Conservation (phyloP, 2,113 vertebrate genomes). For the Globicephala melas region DNA sequence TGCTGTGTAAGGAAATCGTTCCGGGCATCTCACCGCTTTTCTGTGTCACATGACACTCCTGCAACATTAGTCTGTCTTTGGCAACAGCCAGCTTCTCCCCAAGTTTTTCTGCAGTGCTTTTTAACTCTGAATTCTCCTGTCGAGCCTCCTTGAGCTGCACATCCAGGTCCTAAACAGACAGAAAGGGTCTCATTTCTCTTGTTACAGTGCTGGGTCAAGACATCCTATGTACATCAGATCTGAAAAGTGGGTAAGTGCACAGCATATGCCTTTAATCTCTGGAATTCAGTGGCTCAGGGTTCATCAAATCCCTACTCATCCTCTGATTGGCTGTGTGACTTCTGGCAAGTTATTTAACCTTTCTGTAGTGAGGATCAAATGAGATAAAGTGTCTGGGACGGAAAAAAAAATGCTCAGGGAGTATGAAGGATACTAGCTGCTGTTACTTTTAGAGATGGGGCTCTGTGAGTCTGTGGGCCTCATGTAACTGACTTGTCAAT, state of each 20-base stretch:
- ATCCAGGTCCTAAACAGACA: conserved; percentile 87
- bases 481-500: not conserved
- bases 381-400: not conserved
- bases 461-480: not conserved
- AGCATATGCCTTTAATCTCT: not conserved
- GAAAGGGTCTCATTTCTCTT: not conserved
- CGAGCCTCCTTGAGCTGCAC: conserved; percentile 86
- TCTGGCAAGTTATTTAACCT: not conserved
- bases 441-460: not conserved
- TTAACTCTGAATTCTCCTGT: conserved; percentile 84
- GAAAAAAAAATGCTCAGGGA: not conserved
- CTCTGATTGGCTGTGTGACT: not conserved
- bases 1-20: not conserved
- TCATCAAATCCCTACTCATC: not conserved
- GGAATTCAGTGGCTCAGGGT: not conserved
- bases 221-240: not conserved
- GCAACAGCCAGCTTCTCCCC: conserved; percentile 89
- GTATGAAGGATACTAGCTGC: not conserved
- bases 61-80: conserved; percentile 87
- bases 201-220: not conserved
- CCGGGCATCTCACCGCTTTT: conserved; percentile 83
- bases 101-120: conserved; percentile 82
- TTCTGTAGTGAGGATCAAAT: not conserved
- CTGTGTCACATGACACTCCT: conserved; percentile 86
- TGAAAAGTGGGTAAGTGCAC: not conserved